These are phyloP conservation scores for Branchinecta lindahli DNA, from an alignment of 1,140 invertebrate species.

Conservation along the genomic window DNA sequence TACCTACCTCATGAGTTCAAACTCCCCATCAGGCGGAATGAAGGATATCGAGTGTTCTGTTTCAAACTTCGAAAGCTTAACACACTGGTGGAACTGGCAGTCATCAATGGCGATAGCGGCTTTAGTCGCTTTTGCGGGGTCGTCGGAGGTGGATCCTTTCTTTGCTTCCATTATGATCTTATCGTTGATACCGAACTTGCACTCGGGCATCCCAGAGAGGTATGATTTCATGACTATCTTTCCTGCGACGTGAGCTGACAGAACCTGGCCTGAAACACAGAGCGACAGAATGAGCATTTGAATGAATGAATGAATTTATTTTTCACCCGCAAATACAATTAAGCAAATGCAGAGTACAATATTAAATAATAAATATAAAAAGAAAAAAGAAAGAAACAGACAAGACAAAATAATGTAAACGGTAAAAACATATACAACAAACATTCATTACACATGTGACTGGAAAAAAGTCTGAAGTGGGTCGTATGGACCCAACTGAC, in stretches of 20 bases:
- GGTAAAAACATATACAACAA: no score
- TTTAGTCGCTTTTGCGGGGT: conserved; percentile 62
- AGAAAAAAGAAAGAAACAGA: no score
- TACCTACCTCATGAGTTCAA: conserved; percentile 89
- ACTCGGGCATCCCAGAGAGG: conserved; percentile 98
- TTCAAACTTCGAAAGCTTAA: conserved; percentile 98
- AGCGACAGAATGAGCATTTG: conserved; percentile 5
- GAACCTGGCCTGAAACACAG: conserved; percentile 64
- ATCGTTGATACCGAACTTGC: conserved; percentile 99
- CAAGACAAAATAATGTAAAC: no score
- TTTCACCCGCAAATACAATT: no score
- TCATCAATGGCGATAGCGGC: conserved; percentile 98
- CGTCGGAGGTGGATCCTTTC: conserved; percentile 57
- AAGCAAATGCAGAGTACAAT: no score
- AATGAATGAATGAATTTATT: conserved; percentile 6
- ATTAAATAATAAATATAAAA: no score
- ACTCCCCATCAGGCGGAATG: conserved; percentile 99
- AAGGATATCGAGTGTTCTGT: conserved; percentile 99
- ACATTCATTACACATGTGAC: no score
- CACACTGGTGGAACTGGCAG: conserved; percentile 99
- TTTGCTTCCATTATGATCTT: conserved; percentile 99
- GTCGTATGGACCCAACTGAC: no score
- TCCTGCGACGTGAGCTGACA: conserved; percentile 97
- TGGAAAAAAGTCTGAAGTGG: no score
- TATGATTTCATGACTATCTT: conserved; percentile 99